Conservation (phyloP, 2,113 vertebrate genomes). For the Laticauda laticaudata region DNA sequence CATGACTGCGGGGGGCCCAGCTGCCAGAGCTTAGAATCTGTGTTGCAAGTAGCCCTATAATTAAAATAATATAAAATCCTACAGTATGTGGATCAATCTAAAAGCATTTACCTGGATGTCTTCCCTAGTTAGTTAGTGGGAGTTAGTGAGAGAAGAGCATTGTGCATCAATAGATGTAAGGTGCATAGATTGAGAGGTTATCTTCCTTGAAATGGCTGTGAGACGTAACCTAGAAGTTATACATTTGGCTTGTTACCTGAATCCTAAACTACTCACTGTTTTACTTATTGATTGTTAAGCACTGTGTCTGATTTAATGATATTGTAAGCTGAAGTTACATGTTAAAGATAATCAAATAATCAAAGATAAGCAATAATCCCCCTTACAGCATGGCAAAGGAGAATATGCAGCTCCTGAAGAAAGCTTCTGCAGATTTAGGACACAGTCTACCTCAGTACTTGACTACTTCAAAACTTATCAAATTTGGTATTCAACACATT, state of each 20-base stretch:
- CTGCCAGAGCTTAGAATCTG: background rate
- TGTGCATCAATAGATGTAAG: background rate
- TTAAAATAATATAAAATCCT: background rate
- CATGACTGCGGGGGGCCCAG: background rate
- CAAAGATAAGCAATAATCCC: background rate
- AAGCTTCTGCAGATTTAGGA: background rate
- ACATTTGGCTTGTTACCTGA: background rate
- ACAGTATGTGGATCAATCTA: background rate
- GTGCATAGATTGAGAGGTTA: background rate
- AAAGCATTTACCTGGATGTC: background rate
- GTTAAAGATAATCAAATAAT: background rate
- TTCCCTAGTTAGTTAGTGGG: background rate
- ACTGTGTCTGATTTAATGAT: background rate
- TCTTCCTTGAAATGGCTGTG: background rate
- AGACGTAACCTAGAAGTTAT: background rate
- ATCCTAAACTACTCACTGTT: background rate
- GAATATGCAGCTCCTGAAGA: background rate
- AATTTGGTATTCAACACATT: background rate
- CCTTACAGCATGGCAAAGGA: background rate
- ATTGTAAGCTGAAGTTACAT: background rate
- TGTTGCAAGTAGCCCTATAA: background rate
- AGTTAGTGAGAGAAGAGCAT: background rate
- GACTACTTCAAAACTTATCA: background rate
- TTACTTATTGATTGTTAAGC: background rate
- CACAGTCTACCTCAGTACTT: background rate